Evolutionary conservation across 2,113 vertebrate species (phyloP), one percentile per base, ranked within the genome.

Genomic region (Pteruthius melanotis): DNA sequence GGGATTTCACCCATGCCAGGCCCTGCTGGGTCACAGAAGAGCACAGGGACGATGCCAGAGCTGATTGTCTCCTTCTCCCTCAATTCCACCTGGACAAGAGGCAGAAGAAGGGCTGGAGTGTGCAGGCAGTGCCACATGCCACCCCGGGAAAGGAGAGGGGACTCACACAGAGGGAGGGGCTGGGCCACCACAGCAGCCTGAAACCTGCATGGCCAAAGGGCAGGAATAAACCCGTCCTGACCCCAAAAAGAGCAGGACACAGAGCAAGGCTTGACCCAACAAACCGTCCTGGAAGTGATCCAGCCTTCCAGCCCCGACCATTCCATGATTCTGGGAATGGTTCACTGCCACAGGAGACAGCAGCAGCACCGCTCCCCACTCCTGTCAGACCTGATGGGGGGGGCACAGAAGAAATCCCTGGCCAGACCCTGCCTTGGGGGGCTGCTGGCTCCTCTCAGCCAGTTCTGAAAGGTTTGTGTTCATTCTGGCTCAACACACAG

Each of bases 401-500:
- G 16, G 4, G 49, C 37, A 7, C 0, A 5, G 15, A 5, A 63
- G 23, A 6, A 44, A 35, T 2, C 0, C 0, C 2, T 13, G 35
- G 11, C 15, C 21, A 40, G 35, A 45, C 14, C 33, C 61, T 59
- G 66, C 39, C 44, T 20, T 17, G 57, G 3, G 39, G 20, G 5
- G 40, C 52, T 79, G 65, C 65, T 54, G 44, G 9, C 7, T 59
- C 18, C 54, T 19, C 68, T 37, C 50, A 24, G 10, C 14, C n/a
- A 13, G 5, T 8, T 72, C 45, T 13, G 13, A 23, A 30, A 45
- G 37, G 23, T 52, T 30, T 42, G 56, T 10, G 20, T 63, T 64
- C 57, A 3, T 0, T 10, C 14, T 47, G 63, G 21, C 63, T 40
- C 68, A 17, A 9, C 54, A 19, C 27, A 37, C 1, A 19, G 44